Evolutionary conservation across 2,797 vertebrate genomes (phyloP).

Genomic region (Poeciliopsis presidionis): DNA sequence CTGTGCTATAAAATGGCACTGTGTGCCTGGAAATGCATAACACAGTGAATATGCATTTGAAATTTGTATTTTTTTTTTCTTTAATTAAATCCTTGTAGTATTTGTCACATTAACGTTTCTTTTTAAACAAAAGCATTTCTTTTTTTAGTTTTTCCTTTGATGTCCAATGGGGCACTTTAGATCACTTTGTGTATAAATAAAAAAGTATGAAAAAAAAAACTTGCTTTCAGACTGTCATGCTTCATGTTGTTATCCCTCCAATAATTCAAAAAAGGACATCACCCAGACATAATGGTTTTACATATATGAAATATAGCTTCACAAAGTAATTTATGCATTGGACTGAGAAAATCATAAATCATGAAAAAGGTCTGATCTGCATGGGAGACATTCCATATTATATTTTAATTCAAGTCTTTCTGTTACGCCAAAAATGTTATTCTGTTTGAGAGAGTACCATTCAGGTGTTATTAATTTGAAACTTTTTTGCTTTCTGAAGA

Average conservation of each 20-base stretch:
- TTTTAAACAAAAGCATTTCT: not conserved
- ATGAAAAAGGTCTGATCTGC: constrained; percentile 11
- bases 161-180: not conserved
- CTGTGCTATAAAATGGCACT: too few species aligned
- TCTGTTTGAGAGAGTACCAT: constrained; percentile 47
- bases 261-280: constrained; percentile 39
- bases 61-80: not conserved
- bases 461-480: constrained; percentile 48
- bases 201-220: not conserved
- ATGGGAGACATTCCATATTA: constrained; percentile 2
- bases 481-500: constrained; percentile 46
- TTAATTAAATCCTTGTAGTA: not conserved
- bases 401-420: constrained; percentile 30
- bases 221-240: constrained; percentile 35
- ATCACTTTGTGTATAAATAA: not conserved
- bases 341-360: constrained; percentile 32
- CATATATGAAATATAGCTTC: constrained; percentile 41
- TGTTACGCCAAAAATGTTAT: constrained; percentile 24
- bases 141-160: not conserved
- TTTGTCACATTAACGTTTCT: not conserved
- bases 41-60: not conserved
- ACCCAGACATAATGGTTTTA: constrained; percentile 48
- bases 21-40: too few species aligned
- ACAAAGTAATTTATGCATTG: constrained; percentile 38
- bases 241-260: constrained; percentile 48